These are phyloP conservation scores for Palythoa heliodiscus DNA, from an alignment of 92 coral and sea anemone species.

Conservation along the genomic window DNA sequence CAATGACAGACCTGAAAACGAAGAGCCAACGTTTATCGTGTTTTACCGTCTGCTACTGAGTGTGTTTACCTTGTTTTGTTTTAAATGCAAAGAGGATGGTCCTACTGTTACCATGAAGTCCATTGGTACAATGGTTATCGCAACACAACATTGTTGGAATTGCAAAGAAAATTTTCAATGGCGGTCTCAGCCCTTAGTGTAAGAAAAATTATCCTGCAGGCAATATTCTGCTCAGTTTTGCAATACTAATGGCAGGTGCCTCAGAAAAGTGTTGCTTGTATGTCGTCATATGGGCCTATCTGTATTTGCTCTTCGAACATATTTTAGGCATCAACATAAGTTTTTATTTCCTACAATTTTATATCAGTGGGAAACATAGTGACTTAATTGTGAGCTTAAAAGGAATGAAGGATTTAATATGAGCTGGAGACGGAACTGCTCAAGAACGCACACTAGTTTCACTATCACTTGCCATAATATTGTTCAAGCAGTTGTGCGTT, in stretches of 20 bases:
- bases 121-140: constrained; percentile 41
- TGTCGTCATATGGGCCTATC: constrained; percentile 48
- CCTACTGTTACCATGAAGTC: constrained; percentile 40
- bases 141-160: constrained; percentile 27
- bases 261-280: constrained; percentile 37
- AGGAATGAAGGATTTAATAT: too few species aligned
- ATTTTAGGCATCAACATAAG: too few species aligned
- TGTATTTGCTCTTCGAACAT: background rate
- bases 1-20: constrained; percentile 1
- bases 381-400: too few species aligned
- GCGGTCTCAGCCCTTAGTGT: constrained; percentile 35
- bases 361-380: too few species aligned
- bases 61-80: constrained; percentile 45
- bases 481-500: too few species aligned
- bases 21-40: constrained; percentile 46
- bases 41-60: constrained; percentile 40
- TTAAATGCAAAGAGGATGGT: constrained; percentile 41
- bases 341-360: too few species aligned
- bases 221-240: constrained; percentile 50
- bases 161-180: constrained; percentile 17
- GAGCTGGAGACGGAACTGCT: too few species aligned
- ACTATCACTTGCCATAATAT: too few species aligned
- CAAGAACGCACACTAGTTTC: too few species aligned
- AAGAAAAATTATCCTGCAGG: constrained; percentile 43
- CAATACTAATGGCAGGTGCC: constrained; percentile 44